A percentile compares a stretch with the other conserved stretches of the same genome.
Evolutionary conservation across 1,140 invertebrate genomes (phyloP).

Genomic region (Hydropsyche tenuis): DNA sequence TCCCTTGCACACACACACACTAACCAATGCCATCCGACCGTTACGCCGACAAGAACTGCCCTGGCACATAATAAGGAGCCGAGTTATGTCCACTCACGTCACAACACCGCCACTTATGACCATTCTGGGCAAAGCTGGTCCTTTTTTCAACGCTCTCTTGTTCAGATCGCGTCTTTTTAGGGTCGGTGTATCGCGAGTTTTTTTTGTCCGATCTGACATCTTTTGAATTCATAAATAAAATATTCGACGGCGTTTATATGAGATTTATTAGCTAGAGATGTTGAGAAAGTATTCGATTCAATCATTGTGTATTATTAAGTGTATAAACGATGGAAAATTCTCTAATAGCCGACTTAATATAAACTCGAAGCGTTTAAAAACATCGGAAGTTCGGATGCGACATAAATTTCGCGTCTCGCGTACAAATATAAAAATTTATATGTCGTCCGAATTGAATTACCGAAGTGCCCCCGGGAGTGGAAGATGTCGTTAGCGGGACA

Average conservation of each 20-base stretch:
- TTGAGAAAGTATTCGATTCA: slow-evolving; percentile 26
- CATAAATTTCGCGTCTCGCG: slow-evolving; percentile 4
- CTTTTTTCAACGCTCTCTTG: slow-evolving; percentile 29
- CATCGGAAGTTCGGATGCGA: no score
- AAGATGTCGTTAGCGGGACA: slow-evolving; percentile 47
- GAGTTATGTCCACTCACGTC: background rate
- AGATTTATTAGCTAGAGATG: slow-evolving; percentile 34
- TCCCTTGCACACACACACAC: no score
- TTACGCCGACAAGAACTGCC: no score
- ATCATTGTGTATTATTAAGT: background rate
- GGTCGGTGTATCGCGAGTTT: background rate
- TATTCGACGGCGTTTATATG: slow-evolving; percentile 32
- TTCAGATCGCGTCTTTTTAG: no score
- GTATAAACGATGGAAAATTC: background rate
- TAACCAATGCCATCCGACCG: no score
- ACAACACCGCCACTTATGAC: slow-evolving; percentile 1
- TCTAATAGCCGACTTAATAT: background rate
- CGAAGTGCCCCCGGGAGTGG: slow-evolving; percentile 29
- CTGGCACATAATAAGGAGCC: no score
- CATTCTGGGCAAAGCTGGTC: slow-evolving; percentile 1
- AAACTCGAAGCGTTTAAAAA: no score
- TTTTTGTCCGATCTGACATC: background rate
- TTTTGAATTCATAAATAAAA: slow-evolving; percentile 35
- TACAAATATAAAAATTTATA: slow-evolving; percentile 23
- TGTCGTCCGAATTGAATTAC: slow-evolving; percentile 46